Base-by-base conservation (phyloP, 2,113 vertebrate genomes). In the Nanger granti region DNA sequence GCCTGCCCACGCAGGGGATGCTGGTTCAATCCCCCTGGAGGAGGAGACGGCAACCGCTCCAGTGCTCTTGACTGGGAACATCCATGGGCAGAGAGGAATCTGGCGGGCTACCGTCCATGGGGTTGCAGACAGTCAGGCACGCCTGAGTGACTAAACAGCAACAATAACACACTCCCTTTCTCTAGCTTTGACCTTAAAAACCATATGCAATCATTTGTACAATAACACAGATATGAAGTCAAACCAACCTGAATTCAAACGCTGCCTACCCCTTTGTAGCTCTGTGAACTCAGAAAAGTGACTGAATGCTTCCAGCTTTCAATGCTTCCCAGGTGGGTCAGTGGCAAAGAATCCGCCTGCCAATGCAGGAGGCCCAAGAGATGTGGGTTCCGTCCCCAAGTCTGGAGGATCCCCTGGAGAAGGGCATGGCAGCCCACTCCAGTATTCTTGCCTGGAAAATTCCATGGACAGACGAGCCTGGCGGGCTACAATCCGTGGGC, bases 171-270 rank as follows among this genome's bases (percentile, higher is more conserved):
- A 7, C 5, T 24, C 15, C 29, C 34, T 3, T 52, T 76, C 89
- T 96, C 76, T 87, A 49, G 7, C 11, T 93, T 83, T 66, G 66
- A 91, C 7, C 18, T 89, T 69, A 85, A 88, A 26, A n/a, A 52
- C 59, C 7, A 37, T 34, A 28, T 31, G 73, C 29, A 87, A 55
- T n/a, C 34, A 29, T 49, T 91, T 92, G 28, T 49, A 94, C 8
- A 83, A 31, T 22, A 49, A 84, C 66, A 89, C 20, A 55, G 64
- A 57, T 17, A 24, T 59, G n/a, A 14, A 89, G 8, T 62, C 49
- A 82, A 24, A 66, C 29, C 55, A 64, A 60, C 12, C 41, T 85
- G 34, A 55, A 76, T 89, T 73, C 26, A 59, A 49, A 87, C 20
- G 54, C 20, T 64, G 7, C 44, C 62, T 22, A 31, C 54, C n/a